Evolutionary conservation across 92 coral and sea anemone species (phyloP).

Genomic region (Pocillopora grandis): DNA sequence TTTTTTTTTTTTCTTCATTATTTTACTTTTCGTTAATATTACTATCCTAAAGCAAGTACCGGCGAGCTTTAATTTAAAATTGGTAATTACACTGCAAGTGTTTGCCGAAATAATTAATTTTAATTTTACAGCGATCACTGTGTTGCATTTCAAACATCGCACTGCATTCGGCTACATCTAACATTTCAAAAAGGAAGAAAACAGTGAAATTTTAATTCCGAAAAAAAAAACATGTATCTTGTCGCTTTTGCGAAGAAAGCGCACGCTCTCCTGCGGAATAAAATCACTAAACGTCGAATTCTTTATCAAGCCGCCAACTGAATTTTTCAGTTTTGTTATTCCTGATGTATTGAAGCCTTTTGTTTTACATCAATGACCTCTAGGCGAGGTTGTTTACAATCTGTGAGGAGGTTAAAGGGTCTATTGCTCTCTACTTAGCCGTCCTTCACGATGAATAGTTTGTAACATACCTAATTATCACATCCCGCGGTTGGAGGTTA

Average conservation of each 20-base stretch:
- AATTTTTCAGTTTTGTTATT: background rate
- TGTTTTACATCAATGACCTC: background rate
- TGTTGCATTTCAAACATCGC: too few relatives aligned
- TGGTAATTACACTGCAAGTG: slow-evolving; percentile 17
- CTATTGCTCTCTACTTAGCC: slow-evolving; percentile 5
- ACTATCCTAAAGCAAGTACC: slow-evolving; percentile 22
- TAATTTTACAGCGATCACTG: background rate
- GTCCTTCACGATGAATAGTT: background rate
- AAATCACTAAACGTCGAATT: too few relatives aligned
- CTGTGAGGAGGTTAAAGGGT: slow-evolving; percentile 13
- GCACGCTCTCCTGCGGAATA: slow-evolving; percentile 1
- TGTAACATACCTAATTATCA: background rate
- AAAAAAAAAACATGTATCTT: background rate
- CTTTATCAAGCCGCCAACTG: background rate
- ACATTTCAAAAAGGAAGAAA: background rate
- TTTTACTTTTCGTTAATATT: slow-evolving; percentile 10
- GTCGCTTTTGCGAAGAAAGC: background rate
- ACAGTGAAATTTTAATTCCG: background rate
- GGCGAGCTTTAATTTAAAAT: slow-evolving; percentile 17
- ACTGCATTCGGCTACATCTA: background rate
- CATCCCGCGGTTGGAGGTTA: background rate
- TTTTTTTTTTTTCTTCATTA: background rate
- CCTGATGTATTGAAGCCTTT: background rate
- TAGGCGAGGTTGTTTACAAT: slow-evolving; percentile 3
- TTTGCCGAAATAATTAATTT: slow-evolving; percentile 31